Evolutionary conservation across 2,797 vertebrate species (phyloP).

Genomic region (Ataeniobius toweri): DNA sequence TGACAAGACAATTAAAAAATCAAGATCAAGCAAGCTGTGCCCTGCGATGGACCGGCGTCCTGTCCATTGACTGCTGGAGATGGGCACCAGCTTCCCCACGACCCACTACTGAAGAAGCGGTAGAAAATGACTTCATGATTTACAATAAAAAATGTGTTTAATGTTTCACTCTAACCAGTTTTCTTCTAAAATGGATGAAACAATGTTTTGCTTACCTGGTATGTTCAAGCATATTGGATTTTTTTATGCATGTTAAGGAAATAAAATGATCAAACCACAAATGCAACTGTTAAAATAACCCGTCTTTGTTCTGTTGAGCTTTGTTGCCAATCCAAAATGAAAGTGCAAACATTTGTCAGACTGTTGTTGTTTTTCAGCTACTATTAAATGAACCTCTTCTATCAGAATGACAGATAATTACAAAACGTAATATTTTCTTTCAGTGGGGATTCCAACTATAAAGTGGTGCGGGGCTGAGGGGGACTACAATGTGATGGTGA

Average conservation of each 20-base stretch:
- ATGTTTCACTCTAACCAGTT: neutral
- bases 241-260: neutral
- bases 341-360: neutral
- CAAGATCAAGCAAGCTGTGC: no score
- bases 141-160: no score
- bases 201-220: neutral
- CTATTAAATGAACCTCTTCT: neutral
- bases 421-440: neutral
- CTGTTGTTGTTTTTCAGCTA: neutral
- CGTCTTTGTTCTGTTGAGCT: neutral
- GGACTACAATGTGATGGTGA: constrained; percentile 99
- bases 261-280: neutral
- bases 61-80: no score
- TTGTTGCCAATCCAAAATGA: neutral
- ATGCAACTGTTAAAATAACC: neutral
- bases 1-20: no score
- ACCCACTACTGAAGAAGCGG: no score
- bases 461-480: constrained; percentile 98
- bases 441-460: constrained; percentile 96
- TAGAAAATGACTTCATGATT: no score
- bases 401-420: neutral
- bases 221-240: neutral
- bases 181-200: neutral
- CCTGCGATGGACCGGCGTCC: no score
- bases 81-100: no score